These are phyloP conservation scores for Platichthys stellatus DNA, from an alignment of 2,113 vertebrate genomes.

Conservation along the genomic window DNA sequence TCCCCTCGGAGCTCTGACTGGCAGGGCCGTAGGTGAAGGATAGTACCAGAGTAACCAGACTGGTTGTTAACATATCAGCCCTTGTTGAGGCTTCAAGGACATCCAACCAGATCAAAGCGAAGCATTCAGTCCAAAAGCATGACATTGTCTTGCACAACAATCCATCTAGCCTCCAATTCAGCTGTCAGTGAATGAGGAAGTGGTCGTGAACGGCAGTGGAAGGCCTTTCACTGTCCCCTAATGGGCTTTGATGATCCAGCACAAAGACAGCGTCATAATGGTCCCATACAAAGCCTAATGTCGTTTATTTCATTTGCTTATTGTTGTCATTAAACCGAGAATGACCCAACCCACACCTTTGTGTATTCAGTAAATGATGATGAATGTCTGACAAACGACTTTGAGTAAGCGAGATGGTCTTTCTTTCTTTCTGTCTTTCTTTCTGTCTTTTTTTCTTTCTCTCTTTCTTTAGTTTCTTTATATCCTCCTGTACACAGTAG, in stretches of 20 bases:
- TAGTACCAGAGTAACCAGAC: conserved; percentile 63
- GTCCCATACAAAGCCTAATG: conserved; percentile 68
- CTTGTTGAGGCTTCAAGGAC: conserved; percentile 70
- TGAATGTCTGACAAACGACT: conserved; percentile 51
- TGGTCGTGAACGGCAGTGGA: conserved; percentile 60
- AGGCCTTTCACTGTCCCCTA: conserved; percentile 65
- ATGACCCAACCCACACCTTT: conserved; percentile 66
- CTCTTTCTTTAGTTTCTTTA: conserved; percentile 36
- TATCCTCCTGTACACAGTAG: conserved; percentile 33
- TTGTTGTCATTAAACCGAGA: conserved; percentile 66
- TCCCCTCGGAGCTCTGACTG: conserved; percentile 53
- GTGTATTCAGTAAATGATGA: conserved; percentile 71
- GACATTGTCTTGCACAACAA: conserved; percentile 74
- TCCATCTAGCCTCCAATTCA: conserved; percentile 74
- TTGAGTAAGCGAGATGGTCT: conserved; percentile 22
- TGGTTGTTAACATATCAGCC: conserved; percentile 78
- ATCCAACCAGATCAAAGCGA: conserved; percentile 74
- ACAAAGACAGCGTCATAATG: conserved; percentile 74
- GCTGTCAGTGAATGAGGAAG: conserved; percentile 75
- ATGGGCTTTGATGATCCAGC: conserved; percentile 75
- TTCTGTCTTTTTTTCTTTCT: conserved; percentile 5
- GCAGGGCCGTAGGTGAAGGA: conserved; percentile 69
- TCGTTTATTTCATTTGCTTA: conserved; percentile 67
- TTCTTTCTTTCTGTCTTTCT: conserved; percentile 18
- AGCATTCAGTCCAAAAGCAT: conserved; percentile 69